Base-by-base conservation (phyloP, 2,113 vertebrate genomes). In the Bolborhynchus lineola region DNA sequence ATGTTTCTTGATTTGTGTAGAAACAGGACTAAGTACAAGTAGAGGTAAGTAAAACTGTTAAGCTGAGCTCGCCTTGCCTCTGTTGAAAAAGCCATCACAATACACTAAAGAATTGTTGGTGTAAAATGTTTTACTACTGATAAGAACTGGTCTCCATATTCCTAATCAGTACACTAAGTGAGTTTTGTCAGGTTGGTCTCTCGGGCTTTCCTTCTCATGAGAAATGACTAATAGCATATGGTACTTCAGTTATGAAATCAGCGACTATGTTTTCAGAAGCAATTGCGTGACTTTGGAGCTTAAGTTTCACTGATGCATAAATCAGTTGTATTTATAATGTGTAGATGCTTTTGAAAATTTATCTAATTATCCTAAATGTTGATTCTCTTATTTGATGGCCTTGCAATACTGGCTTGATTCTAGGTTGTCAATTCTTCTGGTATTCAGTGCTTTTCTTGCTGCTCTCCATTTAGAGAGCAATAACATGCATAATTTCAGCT, bases 161-260 rank as follows among this genome's bases (percentile, higher is more conserved):
- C 86, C 69, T 82, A 79, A 92, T 86, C 59, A 18, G 69, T 84
- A 41, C 84, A 37, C 77, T 96, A 86, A 96, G 86, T 93, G 83
- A 95, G 91, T 96, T 96, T 95, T 97, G 93, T 96, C 95, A 96
- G 94, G 77, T 93, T 96, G 89, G 89, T 95, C 95, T 97, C 95
- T 85, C 0, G 74, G 91, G 94, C 84, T 92, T 97, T 93, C 91
- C 11, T 49, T 95, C 96, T 97, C 96, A 35, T 76, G 94, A 92
- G 96, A 91, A 95, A 92, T 92, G 42, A 71, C 84, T 93, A 71
- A 76, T 55, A 92, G 77, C 93, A 92, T 93, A 93, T 91, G 96
- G 83, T 94, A 67, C 75, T 93, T 91, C 70, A 89, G 49, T 89
- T 87, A 69, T 0, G 8, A 79, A 92, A 57, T 90, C 76, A 47